A percentile compares a stretch with the other conserved stretches of the same genome.
These are phyloP conservation scores for Pimpla rufipes DNA, from an alignment of 2,888 invertebrate species.

Conservation along the genomic window DNA sequence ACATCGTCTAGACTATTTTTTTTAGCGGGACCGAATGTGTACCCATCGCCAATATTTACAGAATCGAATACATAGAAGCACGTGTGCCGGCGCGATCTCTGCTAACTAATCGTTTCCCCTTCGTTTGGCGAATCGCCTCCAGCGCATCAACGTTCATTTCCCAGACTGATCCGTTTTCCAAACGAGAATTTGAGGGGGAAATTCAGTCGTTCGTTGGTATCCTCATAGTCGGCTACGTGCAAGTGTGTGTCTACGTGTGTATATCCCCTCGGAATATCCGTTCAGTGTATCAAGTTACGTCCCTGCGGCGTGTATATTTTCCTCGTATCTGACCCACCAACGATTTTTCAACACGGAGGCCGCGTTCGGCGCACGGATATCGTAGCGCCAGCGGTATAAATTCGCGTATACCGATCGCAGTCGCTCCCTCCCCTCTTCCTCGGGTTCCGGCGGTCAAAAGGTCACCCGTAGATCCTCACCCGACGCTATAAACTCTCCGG, in stretches of 20 bases:
- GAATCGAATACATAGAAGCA: constrained; percentile 15
- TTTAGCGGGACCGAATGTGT: not conserved
- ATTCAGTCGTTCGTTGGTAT: not conserved
- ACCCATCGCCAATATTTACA: constrained; percentile 34
- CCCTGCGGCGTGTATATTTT: constrained; percentile 14
- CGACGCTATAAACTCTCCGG: constrained; percentile 6
- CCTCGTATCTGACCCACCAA: constrained; percentile 32
- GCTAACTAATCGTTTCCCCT: constrained; percentile 16
- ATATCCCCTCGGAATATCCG: constrained; percentile 12
- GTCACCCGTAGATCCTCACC: constrained; percentile 50
- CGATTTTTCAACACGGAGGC: constrained; percentile 39
- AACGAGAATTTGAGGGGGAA: not conserved
- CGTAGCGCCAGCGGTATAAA: constrained; percentile 49
- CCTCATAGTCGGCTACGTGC: not conserved
- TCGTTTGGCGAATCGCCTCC: constrained; percentile 20
- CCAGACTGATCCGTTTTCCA: constrained; percentile 9
- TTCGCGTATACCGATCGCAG: constrained; percentile 33
- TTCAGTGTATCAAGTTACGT: not conserved
- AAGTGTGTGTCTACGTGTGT: not conserved
- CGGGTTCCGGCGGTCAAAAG: constrained; percentile 43
- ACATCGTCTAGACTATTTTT: not conserved
- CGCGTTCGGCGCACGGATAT: constrained; percentile 52
- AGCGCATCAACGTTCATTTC: not conserved
- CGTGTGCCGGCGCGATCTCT: not conserved
- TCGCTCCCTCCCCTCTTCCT: not conserved